Evolutionary conservation across 2,113 vertebrate species (phyloP).

Genomic region (Cacatua alba): DNA sequence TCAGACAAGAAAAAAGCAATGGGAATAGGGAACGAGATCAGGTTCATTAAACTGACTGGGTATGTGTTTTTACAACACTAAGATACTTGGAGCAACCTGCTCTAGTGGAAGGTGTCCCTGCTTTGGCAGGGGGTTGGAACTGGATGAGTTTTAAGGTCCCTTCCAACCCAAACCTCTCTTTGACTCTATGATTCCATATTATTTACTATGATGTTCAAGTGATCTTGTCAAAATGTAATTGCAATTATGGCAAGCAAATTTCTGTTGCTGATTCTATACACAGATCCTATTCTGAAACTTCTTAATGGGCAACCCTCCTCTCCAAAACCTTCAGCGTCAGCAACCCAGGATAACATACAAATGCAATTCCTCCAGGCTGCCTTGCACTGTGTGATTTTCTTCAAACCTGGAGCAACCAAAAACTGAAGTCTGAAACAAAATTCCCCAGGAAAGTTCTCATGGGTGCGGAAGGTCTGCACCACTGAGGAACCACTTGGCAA

Average conservation of each 20-base stretch:
- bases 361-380: background rate
- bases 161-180: background rate
- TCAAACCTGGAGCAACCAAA: background rate
- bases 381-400: rapidly evolving
- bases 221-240: background rate
- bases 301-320: background rate
- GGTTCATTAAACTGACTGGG: background rate
- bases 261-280: rapidly evolving
- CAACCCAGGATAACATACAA: background rate
- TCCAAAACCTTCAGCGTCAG: background rate
- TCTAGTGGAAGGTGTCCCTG: too few relatives aligned
- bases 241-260: background rate
- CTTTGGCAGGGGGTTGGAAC: too few relatives aligned
- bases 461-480: background rate
- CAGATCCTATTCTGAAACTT: background rate
- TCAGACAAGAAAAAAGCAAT: background rate
- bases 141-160: too few relatives aligned
- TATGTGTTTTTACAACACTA: background rate
- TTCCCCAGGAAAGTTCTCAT: rapidly evolving
- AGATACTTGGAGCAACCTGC: background rate
- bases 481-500: background rate
- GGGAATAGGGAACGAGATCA: rapidly evolving
- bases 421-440: background rate
- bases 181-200: background rate
- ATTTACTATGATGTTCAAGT: background rate